Conservation (phyloP, 2,797 vertebrate species). For the Chelonia mydas region DNA sequence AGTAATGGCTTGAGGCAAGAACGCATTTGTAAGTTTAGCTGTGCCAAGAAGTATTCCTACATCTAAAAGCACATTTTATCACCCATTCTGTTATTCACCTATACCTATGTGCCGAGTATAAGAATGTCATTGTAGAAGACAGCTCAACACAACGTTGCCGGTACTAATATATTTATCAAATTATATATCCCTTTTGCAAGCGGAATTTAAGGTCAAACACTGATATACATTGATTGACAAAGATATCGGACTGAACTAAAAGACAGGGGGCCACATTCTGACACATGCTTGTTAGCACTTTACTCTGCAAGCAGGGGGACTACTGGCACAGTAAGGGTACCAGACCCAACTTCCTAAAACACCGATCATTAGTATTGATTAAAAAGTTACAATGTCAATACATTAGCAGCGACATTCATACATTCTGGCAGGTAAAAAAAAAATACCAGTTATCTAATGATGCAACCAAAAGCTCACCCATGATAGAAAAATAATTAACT, state of each 20-base stretch:
- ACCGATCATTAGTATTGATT: neutral
- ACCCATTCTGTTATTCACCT: neutral
- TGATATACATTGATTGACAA: neutral
- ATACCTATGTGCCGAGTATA: rapidly evolving
- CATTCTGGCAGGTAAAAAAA: slow-evolving; percentile 29
- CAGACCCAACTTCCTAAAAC: neutral
- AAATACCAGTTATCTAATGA: neutral
- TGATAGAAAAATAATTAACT: neutral
- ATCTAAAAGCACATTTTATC: neutral
- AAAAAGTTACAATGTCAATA: rapidly evolving
- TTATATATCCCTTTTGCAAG: rapidly evolving
- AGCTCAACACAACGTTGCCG: neutral
- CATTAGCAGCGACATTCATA: neutral
- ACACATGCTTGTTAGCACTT: rapidly evolving
- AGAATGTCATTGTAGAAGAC: neutral
- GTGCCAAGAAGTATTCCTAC: neutral
- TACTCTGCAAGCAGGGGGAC: neutral
- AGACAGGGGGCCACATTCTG: neutral
- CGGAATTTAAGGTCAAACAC: neutral
- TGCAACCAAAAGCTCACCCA: neutral
- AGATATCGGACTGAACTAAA: neutral
- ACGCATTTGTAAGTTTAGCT: neutral
- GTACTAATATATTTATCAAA: neutral
- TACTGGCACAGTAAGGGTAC: neutral
- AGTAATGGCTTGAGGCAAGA: neutral